Evolutionary conservation across 2,113 vertebrate genomes (phyloP).

Genomic region (Sinocyclocheilus grahami): DNA sequence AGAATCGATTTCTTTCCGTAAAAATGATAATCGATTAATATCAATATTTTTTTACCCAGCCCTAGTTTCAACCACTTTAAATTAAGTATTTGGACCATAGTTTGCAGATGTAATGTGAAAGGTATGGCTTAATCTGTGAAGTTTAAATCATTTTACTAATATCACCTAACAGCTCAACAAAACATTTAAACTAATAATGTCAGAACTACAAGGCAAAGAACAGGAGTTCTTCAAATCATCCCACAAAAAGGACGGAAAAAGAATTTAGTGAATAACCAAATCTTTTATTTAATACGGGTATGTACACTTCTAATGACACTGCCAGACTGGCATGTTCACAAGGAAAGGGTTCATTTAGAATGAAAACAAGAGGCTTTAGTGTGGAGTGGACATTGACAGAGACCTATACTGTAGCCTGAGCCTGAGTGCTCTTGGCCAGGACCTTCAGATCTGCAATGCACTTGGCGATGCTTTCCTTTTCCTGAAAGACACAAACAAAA

Average conservation of each 20-base stretch:
- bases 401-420: slow-evolving; percentile 63
- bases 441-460: slow-evolving; percentile 91
- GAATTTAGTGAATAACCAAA: slow-evolving; percentile 66
- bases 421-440: slow-evolving; percentile 80
- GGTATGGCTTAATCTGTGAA: not conserved
- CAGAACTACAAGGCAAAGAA: not conserved
- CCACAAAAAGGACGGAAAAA: not conserved
- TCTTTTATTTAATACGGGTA: slow-evolving; percentile 75
- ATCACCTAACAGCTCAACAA: not conserved
- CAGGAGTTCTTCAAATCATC: not conserved
- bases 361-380: slow-evolving; percentile 62
- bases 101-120: not conserved
- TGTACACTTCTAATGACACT: slow-evolving; percentile 72
- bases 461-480: slow-evolving; percentile 93
- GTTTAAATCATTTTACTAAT: not conserved
- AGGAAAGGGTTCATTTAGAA: slow-evolving; percentile 71
- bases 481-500: slow-evolving; percentile 74
- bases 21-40: no score
- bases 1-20: no score
- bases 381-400: slow-evolving; percentile 51
- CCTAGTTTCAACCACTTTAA: not conserved
- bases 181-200: not conserved
- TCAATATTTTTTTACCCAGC: no score
- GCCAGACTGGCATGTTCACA: slow-evolving; percentile 61
- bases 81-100: not conserved